Evolutionary conservation across 1,140 invertebrate species (phyloP), one percentile per base, ranked within the genome.

Genomic region (Heterodera schachtii): DNA sequence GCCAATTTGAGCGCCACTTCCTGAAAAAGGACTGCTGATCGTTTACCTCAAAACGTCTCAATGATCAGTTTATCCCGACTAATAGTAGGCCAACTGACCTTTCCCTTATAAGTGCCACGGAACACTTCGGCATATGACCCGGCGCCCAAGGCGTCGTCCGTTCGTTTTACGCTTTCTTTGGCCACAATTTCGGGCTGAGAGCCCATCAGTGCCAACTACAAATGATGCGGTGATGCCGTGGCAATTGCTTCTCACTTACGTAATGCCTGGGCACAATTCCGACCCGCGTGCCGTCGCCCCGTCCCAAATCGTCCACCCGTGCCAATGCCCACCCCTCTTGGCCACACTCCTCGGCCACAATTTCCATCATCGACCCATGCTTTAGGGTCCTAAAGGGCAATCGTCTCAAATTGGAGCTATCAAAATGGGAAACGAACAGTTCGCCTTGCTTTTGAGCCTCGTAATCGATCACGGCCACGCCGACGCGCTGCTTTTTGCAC

Each of bases 291-390:
- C 41, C 44, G 41, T 11, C 41, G 67, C 44, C 69, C 31, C 11
- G 31, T 11, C 31, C 79, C 79, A 43, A 9, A 19, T 81, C 43
- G 21, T 80, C 71, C 31, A 82, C 49, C 0, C 75, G 78, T 21
- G 81, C 81, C 46, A 82, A 19, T 6, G 78, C 75, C 81, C 81
- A 82, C n/a, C 81, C 81, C 46, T 82, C 81, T 9, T 82, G 77
- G 11, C 73, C 81, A 80, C 81, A 71, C 11, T 82, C 79, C n/a
- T 82, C 73, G 7, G 67, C 49, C 44, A 82, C 41, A 78, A 82
- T 82, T 70, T 82, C 80, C 46, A 81, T 79, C 21, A 82, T 76
- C 21, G 81, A 82, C 31, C 81, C 81, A n/a, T 52, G 79, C n/a
- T 66, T 60, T 1, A 82, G 49, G 8, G 81, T 64, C 19, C 75